Percentiles rank a stretch among this genome's conserved stretches.
These are phyloP conservation scores for Acomys russatus DNA, from an alignment of 2,797 vertebrate species.

Conservation along the genomic window DNA sequence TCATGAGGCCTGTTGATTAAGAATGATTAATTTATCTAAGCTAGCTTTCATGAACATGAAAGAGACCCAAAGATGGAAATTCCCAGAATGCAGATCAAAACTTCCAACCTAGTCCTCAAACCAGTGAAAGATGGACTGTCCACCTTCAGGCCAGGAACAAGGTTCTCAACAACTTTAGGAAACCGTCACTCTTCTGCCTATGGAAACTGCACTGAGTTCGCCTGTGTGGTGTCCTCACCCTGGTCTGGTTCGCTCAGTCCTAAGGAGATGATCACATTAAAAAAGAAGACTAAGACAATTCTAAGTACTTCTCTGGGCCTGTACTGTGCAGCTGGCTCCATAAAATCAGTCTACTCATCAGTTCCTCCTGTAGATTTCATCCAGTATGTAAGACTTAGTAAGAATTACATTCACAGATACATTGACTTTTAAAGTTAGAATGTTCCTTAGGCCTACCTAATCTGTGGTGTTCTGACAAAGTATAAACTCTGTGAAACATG, in stretches of 20 bases:
- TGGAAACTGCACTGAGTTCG: not conserved
- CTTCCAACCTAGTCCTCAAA: rapidly evolving
- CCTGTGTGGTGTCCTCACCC: not conserved
- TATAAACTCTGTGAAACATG: not conserved
- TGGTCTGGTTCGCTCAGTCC: not conserved
- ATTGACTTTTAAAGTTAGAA: not conserved
- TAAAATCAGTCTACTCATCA: too few relatives aligned
- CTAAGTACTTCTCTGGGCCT: not conserved
- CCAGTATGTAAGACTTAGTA: too few relatives aligned
- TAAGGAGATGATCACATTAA: not conserved
- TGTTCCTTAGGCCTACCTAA: not conserved
- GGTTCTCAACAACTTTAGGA: not conserved
- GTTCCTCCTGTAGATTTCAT: too few relatives aligned
- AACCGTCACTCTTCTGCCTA: not conserved
- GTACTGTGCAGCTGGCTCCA: not conserved
- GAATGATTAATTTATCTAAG: not conserved
- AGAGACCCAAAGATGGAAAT: not conserved
- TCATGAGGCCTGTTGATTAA: not conserved
- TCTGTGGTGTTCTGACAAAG: not conserved
- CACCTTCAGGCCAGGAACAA: not conserved
- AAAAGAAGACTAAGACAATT: not conserved
- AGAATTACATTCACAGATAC: not conserved
- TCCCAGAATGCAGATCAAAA: not conserved
- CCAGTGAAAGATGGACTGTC: not conserved
- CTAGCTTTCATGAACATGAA: not conserved